Base-by-base conservation (phyloP, 1,140 invertebrate genomes). In the Hycleus phaleratus region DNA sequence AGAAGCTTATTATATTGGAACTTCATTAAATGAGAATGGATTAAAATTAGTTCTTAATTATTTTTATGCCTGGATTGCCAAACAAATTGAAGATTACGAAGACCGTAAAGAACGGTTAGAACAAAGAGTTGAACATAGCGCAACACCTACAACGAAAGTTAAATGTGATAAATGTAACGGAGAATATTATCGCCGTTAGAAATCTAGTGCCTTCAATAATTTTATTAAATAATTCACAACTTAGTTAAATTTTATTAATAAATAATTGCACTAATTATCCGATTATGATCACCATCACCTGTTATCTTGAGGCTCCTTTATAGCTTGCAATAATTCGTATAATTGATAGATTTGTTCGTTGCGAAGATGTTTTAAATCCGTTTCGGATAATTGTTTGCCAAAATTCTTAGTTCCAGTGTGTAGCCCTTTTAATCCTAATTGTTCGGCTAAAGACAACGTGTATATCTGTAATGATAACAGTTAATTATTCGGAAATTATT, bases 281-380 rank as follows among this genome's bases (percentile, higher is more conserved):
- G 7, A 32, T 7, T 5, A 3, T 7, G 4, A 32, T 32, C 32
- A 32, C 7, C 32, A 32, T 32, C 7, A 7, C 7, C 32, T 32
- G 32, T 32, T 32, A 18, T 18, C 18, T 18, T 18, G 18, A 18
- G 18, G 18, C 1, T 32, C 4, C 7, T 62, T 81, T 3, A 86
- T 79, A 47, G 85, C 85, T 65, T 82, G 72, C 78, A 88, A 86
- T n/a, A 95, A 71, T 72, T 93, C 90, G 75, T 91, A 90, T 1
- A 94, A 71, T 71, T 94, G 91, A 12, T 81, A 72, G 42, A 91
- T 71, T 74, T 94, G 91, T 64, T 93, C 88, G 66, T 90, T 87
- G 46, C 79, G 82, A 65, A 94, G 83, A 68, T 82, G 77, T 52
- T 90, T 80, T 12, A 93, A 71, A 26, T 86, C 70, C n/a, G 81